Percentiles rank a stretch among this genome's conserved stretches.
These are phyloP conservation scores for Helicoverpa zea DNA, from an alignment of 1,140 invertebrate genomes.

Conservation along the genomic window DNA sequence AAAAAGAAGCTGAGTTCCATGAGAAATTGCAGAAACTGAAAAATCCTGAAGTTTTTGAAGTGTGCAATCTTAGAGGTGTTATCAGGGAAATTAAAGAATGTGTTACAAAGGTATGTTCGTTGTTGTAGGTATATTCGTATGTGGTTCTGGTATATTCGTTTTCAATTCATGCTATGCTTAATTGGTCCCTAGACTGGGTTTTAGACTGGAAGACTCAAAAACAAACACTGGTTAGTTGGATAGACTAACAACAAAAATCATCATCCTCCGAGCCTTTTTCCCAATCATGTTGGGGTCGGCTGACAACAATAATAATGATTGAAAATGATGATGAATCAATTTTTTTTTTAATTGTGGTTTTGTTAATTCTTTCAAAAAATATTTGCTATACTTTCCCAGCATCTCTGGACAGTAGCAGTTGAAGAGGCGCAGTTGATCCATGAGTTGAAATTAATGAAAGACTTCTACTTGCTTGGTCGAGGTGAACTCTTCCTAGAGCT, in stretches of 20 bases:
- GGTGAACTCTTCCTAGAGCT: conserved; percentile 93
- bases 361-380: no score
- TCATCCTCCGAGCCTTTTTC: no score
- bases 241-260: no score
- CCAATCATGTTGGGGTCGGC: no score
- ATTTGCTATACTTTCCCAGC: conserved; percentile 76
- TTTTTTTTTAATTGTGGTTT: no score
- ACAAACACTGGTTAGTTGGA: no score
- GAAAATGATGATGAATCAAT: no score
- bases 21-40: conserved; percentile 89
- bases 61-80: conserved; percentile 88
- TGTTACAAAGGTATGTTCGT: conserved; percentile 88
- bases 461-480: conserved; percentile 92
- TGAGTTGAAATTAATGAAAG: conserved; percentile 91
- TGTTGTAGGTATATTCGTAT: background rate
- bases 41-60: conserved; percentile 87
- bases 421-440: conserved; percentile 91
- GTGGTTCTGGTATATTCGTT: no score
- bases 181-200: no score
- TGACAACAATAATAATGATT: no score
- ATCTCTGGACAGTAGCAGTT: conserved; percentile 91
- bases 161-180: background rate
- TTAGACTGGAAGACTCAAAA: no score
- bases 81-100: conserved; percentile 91
- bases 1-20: conserved; percentile 90